A percentile compares a stretch with the other conserved stretches of the same genome.
phyloP scores from a whole-genome alignment of 2,113 vertebrate genomes.

The Psammodynastes pulverulentus region DNA sequence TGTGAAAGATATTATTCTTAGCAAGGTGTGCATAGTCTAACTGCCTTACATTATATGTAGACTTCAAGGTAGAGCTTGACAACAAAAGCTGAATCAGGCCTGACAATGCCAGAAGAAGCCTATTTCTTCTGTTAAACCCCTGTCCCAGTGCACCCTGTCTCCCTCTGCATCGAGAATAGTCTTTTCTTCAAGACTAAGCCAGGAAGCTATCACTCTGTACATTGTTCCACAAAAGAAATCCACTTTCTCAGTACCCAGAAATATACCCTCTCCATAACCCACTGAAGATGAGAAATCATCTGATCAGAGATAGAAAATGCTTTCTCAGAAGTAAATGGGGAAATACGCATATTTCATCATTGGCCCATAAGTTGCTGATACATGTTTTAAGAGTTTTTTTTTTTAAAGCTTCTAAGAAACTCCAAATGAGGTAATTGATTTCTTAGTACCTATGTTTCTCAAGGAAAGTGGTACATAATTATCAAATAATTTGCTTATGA shows the following conservation, averaged over 20 bases:
- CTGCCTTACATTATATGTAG: neutral
- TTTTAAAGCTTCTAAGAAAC: neutral
- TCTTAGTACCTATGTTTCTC: neutral
- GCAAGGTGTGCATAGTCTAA: neutral
- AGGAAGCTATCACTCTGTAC: neutral
- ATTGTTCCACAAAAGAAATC: neutral
- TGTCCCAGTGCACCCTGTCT: neutral
- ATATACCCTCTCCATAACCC: neutral
- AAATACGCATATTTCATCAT: neutral
- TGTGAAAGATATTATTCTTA: neutral
- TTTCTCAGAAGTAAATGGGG: neutral
- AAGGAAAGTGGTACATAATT: neutral
- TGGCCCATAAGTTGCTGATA: neutral
- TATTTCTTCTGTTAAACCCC: neutral
- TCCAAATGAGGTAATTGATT: neutral
- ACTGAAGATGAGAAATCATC: neutral
- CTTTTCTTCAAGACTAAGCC: neutral
- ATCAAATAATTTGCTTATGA: neutral
- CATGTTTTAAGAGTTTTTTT: neutral
- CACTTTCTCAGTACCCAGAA: neutral
- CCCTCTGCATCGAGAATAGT: neutral
- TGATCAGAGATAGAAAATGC: neutral
- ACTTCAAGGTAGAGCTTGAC: neutral
- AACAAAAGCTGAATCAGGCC: neutral
- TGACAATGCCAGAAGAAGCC: neutral